Evolutionary conservation across 2,888 invertebrate species (phyloP).

Genomic region (Chirona hameri): DNA sequence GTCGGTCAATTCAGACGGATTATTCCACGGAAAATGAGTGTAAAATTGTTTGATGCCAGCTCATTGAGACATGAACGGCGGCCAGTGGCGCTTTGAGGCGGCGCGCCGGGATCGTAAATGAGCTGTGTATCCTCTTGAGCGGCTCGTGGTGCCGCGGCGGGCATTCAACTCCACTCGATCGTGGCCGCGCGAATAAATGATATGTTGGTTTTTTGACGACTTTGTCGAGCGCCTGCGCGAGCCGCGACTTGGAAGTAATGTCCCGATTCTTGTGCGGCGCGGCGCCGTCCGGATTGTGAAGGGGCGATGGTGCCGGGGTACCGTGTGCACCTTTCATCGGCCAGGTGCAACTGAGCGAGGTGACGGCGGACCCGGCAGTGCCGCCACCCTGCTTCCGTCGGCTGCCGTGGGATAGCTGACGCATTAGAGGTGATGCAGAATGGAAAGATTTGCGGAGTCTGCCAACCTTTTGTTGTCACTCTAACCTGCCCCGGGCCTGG

Average conservation of each 20-base stretch:
- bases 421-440: too few relatives aligned
- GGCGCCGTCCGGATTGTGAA: not conserved
- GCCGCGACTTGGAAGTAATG: not conserved
- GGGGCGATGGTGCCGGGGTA: not conserved
- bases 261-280: not conserved
- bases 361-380: too few relatives aligned
- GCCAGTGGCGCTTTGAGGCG: not conserved
- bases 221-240: not conserved
- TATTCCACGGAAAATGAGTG: conserved; percentile 23
- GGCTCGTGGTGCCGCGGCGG: not conserved
- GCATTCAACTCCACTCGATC: not conserved
- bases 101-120: not conserved
- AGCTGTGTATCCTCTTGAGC: not conserved
- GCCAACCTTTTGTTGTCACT: too few relatives aligned
- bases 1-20: conserved; percentile 12
- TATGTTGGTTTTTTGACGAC: conserved; percentile 22
- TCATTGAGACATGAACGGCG: conserved; percentile 1
- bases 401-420: too few relatives aligned
- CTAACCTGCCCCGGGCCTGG: too few relatives aligned
- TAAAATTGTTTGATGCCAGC: conserved; percentile 10
- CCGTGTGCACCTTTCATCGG: not conserved
- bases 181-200: not conserved
- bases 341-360: not conserved
- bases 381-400: too few relatives aligned
- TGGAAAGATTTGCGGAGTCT: too few relatives aligned